Evolutionary conservation across 1,140 invertebrate genomes (phyloP), one percentile per base, ranked within the genome.

Genomic region (Odontomachus brunneus): DNA sequence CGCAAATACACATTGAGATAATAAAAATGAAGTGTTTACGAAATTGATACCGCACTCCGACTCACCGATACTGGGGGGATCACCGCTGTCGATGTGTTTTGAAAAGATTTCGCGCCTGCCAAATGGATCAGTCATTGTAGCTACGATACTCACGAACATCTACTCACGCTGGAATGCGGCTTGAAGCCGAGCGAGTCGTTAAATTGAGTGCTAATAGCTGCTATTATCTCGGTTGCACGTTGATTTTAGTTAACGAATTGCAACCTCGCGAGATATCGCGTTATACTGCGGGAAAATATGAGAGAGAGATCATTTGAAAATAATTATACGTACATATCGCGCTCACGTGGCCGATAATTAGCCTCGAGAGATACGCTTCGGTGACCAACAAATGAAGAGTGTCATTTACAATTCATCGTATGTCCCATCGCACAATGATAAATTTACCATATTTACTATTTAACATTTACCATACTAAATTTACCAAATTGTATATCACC

Each of bases 251-350:
- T 78, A 26, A 19, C n/a, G 22, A 57, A 22, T 57, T 59, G 33
- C 9, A 69, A 29, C 11, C n/a, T 80, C 51, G 51, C 38, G 29
- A 66, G 22, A 80, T 33, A 2, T 5, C 15, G 17, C 33, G 14
- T 57, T 57, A n/a, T n/a, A n/a, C 24, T 12, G n/a, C 29, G 55
- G 55, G 59, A 53, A 69, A 80, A 71, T 69, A 69, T 57, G 14
- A 69, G 22, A 11, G 38, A 11, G 38, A 11, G 38, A 44, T 22
- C 17, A 17, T 78, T 78, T 71, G 14, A 3, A 80, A 49, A 7
- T 29, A 75, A 71, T 78, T 4, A 65, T 24, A 76, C 4, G 44
- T 55, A 15, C 51, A 26, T 1, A 11, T 57, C 9, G n/a, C 15
- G 53, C 26, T 57, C 9, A 14, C 15, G 53, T 44, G 24, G n/a